Percentiles rank a stretch among this genome's conserved stretches.
phyloP scores from a whole-genome alignment of 2,797 vertebrate species.

The Mus spretus region DNA sequence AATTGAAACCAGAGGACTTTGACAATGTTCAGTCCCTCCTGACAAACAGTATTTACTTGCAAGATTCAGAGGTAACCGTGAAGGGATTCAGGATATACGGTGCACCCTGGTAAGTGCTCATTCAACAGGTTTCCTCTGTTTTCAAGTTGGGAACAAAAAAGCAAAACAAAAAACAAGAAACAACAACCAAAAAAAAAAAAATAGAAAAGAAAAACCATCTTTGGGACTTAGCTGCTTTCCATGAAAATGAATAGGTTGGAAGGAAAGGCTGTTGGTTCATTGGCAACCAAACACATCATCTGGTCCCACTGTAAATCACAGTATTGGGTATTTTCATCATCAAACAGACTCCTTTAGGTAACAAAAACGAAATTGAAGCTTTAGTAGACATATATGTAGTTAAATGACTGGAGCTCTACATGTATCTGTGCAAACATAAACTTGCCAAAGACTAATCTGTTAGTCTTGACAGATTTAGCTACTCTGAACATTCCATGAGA shows the following conservation, averaged over 20 bases:
- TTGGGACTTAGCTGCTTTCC: conserved; percentile 3
- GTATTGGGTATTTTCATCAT: background rate
- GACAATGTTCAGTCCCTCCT: conserved; percentile 99
- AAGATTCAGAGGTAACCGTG: conserved; percentile 98
- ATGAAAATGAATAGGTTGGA: conserved; percentile 60
- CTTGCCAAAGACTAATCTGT: background rate
- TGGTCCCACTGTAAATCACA: background rate
- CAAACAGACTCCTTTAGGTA: background rate
- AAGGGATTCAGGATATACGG: conserved; percentile 99
- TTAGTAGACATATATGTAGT: background rate
- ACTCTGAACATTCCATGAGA: background rate
- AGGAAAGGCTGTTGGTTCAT: background rate
- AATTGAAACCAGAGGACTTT: conserved; percentile 99
- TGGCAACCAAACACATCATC: background rate
- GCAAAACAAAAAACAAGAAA: conserved; percentile 54
- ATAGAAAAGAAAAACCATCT: background rate
- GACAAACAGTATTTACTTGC: conserved; percentile 99
- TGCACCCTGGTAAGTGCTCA: conserved; percentile 95
- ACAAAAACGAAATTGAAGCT: background rate
- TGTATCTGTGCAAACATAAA: conserved; percentile 11
- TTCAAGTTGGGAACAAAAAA: conserved; percentile 29
- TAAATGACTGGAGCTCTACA: background rate
- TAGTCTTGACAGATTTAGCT: background rate
- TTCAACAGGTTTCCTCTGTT: conserved; percentile 75
- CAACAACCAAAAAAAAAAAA: conserved; percentile 13